Conservation (phyloP, 2,797 vertebrate genomes). For the Phrynocephalus vlangalii region DNA sequence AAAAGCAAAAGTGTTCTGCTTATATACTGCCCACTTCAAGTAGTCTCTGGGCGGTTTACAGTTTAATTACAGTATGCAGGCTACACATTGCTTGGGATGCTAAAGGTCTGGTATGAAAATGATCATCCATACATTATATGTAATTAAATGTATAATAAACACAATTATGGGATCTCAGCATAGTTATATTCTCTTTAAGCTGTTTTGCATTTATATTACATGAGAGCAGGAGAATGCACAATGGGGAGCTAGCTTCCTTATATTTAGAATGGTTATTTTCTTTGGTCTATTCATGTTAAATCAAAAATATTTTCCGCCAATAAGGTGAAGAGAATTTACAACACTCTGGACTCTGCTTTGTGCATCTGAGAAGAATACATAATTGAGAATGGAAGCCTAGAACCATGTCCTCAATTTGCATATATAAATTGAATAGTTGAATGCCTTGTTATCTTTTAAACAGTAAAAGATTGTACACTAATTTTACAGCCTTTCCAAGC, state of each 20-base stretch:
- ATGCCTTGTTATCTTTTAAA: conserved; percentile 18
- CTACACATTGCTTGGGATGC: background rate
- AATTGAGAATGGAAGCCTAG: background rate
- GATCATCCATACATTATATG: conserved; percentile 15
- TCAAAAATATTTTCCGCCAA: conserved; percentile 28
- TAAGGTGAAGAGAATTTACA: background rate
- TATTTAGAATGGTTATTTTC: conserved; percentile 42
- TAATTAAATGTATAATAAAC: conserved; percentile 43
- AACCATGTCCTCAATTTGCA: background rate
- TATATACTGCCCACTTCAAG: no score
- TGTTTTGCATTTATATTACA: conserved; percentile 43
- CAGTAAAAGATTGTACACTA: background rate
- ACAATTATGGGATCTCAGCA: conserved; percentile 11
- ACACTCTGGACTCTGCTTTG: background rate
- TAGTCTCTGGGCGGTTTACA: no score
- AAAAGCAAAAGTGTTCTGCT: no score
- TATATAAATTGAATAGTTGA: conserved; percentile 1
- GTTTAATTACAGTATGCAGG: no score
- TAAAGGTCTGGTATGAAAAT: conserved; percentile 32
- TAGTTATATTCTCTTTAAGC: background rate
- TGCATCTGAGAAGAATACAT: conserved; percentile 2
- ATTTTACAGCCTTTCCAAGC: conserved; percentile 6
- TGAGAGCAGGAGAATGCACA: conserved; percentile 14
- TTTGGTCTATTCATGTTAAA: background rate
- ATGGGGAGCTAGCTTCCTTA: conserved; percentile 24